Conservation (phyloP, 1,140 invertebrate species). For the Trichonephila clavipes region DNA sequence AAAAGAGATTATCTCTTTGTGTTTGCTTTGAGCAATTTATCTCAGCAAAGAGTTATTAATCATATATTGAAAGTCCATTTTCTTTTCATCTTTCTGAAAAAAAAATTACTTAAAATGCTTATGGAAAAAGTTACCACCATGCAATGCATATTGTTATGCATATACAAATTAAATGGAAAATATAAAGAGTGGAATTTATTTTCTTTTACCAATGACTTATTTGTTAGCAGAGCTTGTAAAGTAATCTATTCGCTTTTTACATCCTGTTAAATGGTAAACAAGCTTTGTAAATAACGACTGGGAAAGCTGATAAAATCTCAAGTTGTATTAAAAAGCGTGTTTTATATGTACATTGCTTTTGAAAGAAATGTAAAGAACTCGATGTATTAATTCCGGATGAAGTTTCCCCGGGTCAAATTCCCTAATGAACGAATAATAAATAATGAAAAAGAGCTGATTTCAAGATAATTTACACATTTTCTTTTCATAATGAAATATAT, state of each 20-base stretch:
- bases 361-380: background rate
- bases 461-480: background rate
- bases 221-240: background rate
- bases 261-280: slow-evolving; percentile 13
- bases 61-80: background rate
- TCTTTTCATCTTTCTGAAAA: background rate
- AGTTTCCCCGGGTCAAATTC: slow-evolving; percentile 12
- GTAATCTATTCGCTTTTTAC: slow-evolving; percentile 5
- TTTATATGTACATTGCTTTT: background rate
- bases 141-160: background rate
- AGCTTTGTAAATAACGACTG: background rate
- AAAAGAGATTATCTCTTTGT: too few relatives aligned
- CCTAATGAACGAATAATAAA: background rate
- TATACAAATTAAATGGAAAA: background rate
- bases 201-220: background rate
- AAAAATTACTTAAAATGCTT: background rate
- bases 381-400: slow-evolving; percentile 15
- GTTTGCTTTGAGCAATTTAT: too few relatives aligned
- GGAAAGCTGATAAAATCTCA: background rate
- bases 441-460: background rate
- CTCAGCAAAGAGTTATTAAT: background rate
- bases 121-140: background rate
- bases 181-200: background rate
- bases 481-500: background rate
- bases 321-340: background rate